Conservation (phyloP, 2,113 vertebrate species). For the Spheniscus mendiculus region DNA sequence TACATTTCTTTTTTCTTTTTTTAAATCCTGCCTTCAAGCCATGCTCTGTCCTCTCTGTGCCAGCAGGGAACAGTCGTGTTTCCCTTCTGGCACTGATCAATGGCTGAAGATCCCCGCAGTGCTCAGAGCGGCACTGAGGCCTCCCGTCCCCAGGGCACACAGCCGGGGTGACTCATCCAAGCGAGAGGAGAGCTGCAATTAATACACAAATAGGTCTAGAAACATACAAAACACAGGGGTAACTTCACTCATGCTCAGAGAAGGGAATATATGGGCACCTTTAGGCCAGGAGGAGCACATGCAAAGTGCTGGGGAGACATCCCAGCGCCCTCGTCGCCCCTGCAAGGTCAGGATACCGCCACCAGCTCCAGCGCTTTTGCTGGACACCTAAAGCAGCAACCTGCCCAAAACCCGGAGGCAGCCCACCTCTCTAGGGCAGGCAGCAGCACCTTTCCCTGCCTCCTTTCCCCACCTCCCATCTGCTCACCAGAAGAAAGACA, state of each 20-base stretch:
- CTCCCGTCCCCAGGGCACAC: not conserved
- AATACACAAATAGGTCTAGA: not conserved
- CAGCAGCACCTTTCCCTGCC: not conserved
- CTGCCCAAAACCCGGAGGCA: not conserved
- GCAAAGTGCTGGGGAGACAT: not conserved
- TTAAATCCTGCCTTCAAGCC: not conserved
- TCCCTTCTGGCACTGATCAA: not conserved
- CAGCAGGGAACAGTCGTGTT: not conserved
- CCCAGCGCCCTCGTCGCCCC: not conserved
- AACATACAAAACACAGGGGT: accelerated
- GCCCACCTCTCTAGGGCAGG: not conserved
- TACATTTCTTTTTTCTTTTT: not conserved
- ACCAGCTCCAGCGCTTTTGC: accelerated
- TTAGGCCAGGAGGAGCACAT: accelerated
- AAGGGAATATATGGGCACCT: accelerated
- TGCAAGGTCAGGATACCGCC: not conserved
- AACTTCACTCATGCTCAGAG: not conserved
- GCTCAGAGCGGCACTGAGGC: not conserved
- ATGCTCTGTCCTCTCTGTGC: not conserved
- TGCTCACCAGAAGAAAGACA: accelerated
- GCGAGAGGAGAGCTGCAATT: accelerated
- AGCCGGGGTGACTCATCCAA: not conserved
- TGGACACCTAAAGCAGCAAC: not conserved
- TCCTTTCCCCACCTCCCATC: not conserved
- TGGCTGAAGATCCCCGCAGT: not conserved